Base-by-base conservation (phyloP, 2,888 invertebrate species). In the Icerya purchasi region DNA sequence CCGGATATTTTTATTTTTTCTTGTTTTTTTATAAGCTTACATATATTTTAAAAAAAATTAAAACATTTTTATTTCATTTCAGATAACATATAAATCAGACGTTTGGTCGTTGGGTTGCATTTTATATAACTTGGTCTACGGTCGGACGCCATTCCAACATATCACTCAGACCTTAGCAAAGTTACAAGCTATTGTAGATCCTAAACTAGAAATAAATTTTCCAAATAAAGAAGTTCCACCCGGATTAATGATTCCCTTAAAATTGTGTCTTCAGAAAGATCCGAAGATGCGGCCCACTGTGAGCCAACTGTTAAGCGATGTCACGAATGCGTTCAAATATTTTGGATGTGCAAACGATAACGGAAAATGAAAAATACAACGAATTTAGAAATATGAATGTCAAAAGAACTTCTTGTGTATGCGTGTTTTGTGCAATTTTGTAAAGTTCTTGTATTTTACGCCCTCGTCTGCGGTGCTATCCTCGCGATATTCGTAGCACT, bases 101-200 rank as follows among this genome's bases (percentile, higher is more conserved):
- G 90, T 97, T 57, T 97, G 97, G 97, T 93, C 94, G 0, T 75
- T 97, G 65, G 97, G 97, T 22, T 96, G 94, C 71, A 97, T 97
- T 68, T 76, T 97, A 63, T 97, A 94, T 75, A 82, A 87, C 71
- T 76, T 97, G 72, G 80, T 92, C 51, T 96, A 92, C 71, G 86
- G 87, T 0, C 78, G 78, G 66, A 90, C 93, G 1, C 97, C 97
- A 0, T 97, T 94, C 73, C 83, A 86, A 51, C 83, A 90, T 71
- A 80, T 91, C 64, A 75, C 76, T 50, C 77, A 82, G 65, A 77
- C 79, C 63, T 77, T 81, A 70, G 78, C 79, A 50, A 91, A 91
- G 73, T 75, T 88, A 58, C 77, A 77, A 65, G 86, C 86, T 61
- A 90, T 93, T 65, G 78, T 80, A 54, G 82, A 83, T 72, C 82